Evolutionary conservation across 1,140 invertebrate species (phyloP).

Genomic region (Lucilia cuprina): DNA sequence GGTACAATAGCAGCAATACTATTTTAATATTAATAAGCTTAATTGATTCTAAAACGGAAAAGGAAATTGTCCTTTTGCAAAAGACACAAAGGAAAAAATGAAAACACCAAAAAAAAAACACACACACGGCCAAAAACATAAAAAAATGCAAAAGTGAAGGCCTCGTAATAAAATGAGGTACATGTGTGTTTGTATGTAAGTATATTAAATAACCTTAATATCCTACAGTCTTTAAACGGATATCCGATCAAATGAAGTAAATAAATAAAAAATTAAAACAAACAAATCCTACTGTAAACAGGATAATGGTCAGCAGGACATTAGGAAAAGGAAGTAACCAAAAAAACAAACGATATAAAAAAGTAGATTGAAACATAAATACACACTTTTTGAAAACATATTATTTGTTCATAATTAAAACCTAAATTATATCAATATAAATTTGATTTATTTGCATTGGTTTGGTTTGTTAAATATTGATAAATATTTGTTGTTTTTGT

Average conservation of each 20-base stretch:
- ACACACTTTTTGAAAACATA: neutral
- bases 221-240: neutral
- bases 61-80: neutral
- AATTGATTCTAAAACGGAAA: slow-evolving; percentile 11
- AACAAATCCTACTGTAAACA: neutral
- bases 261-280: neutral
- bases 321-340: neutral
- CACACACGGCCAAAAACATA: neutral
- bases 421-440: too few relatives aligned
- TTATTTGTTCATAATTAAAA: too few relatives aligned
- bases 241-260: neutral
- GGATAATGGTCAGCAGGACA: slow-evolving; percentile 6
- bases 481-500: too few relatives aligned
- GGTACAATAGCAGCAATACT: neutral
- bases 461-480: too few relatives aligned
- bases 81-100: too few relatives aligned
- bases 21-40: slow-evolving; percentile 1
- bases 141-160: neutral
- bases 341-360: neutral
- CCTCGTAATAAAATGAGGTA: neutral
- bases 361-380: neutral
- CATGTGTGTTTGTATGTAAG: neutral
- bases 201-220: neutral
- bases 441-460: too few relatives aligned
- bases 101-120: too few relatives aligned